phyloP scores from a whole-genome alignment of 2,113 vertebrate species.

The Silurus meridionalis region DNA sequence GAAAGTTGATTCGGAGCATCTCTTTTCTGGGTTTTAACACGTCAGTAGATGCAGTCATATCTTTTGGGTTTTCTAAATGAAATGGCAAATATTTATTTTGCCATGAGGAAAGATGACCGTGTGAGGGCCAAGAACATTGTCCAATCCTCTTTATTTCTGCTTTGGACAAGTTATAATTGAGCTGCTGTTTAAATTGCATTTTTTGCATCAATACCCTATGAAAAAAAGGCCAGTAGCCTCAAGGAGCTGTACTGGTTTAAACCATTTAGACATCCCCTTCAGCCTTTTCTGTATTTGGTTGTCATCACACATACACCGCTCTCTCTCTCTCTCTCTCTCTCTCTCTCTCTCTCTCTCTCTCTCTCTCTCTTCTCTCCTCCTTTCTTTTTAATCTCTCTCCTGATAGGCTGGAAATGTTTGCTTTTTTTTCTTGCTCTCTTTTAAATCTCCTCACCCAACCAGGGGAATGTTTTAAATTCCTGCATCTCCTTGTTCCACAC shows the following conservation, averaged over 20 bases:
- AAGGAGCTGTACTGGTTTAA: slow-evolving; percentile 41
- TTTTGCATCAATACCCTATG: slow-evolving; percentile 57
- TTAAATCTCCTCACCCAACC: slow-evolving; percentile 58
- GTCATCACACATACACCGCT: slow-evolving; percentile 36
- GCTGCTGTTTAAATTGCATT: slow-evolving; percentile 57
- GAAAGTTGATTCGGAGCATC: too few species aligned
- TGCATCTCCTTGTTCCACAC: slow-evolving; percentile 61
- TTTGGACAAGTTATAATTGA: slow-evolving; percentile 55
- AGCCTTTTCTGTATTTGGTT: slow-evolving; percentile 30
- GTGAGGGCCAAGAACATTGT: slow-evolving; percentile 22
- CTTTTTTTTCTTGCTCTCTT: slow-evolving; percentile 30
- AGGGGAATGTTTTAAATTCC: slow-evolving; percentile 69
- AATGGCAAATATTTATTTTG: background rate
- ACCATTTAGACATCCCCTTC: slow-evolving; percentile 4
- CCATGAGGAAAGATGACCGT: background rate
- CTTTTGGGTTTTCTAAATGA: background rate
- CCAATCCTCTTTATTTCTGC: slow-evolving; percentile 1
- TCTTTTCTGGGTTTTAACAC: background rate
- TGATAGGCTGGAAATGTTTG: slow-evolving; percentile 28
- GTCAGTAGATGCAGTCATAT: background rate
- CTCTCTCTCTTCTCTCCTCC: background rate
- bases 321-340: background rate
- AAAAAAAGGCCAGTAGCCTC: slow-evolving; percentile 54
- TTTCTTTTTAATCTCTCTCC: slow-evolving; percentile 4
- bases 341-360: background rate